Evolutionary conservation across 64 coral and sea anemone species (phyloP).

Genomic region (Orbicella faveolata): DNA sequence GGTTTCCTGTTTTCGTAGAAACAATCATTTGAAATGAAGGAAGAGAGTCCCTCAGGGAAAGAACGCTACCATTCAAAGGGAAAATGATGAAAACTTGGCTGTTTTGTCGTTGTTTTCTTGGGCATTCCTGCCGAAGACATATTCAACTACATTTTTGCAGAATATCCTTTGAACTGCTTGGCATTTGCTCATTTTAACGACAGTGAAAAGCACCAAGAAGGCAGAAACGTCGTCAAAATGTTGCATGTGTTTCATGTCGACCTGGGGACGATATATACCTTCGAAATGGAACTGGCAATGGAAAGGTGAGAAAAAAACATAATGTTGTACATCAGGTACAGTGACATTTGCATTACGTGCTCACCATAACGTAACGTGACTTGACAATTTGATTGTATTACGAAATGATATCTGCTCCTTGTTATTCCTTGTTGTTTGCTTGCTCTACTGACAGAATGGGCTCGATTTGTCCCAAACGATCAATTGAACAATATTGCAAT

Average conservation of each 20-base stretch:
- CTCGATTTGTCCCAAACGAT: neutral
- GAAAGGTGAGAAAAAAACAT: constrained; percentile 69
- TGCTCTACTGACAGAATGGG: neutral
- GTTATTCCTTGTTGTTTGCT: neutral
- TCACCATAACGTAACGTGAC: neutral
- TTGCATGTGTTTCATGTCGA: constrained; percentile 96
- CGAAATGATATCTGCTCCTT: neutral
- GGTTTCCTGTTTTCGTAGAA: constrained; percentile 22
- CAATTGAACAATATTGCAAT: neutral
- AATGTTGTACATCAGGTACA: neutral
- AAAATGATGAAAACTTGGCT: neutral
- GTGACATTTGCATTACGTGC: constrained; percentile 1
- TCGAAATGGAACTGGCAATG: constrained; percentile 98
- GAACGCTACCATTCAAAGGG: neutral
- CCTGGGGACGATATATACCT: constrained; percentile 82
- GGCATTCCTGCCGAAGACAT: neutral
- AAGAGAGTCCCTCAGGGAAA: neutral
- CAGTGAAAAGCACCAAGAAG: neutral
- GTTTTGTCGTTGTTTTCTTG: neutral
- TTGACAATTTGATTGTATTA: neutral
- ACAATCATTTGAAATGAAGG: neutral
- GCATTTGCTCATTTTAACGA: neutral
- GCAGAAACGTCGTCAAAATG: constrained; percentile 49
- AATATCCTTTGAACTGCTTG: neutral
- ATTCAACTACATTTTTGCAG: neutral